Percentiles rank a stretch among this genome's conserved stretches.
Evolutionary conservation across 2,888 invertebrate genomes (phyloP).

Genomic region (Buathra laborator): DNA sequence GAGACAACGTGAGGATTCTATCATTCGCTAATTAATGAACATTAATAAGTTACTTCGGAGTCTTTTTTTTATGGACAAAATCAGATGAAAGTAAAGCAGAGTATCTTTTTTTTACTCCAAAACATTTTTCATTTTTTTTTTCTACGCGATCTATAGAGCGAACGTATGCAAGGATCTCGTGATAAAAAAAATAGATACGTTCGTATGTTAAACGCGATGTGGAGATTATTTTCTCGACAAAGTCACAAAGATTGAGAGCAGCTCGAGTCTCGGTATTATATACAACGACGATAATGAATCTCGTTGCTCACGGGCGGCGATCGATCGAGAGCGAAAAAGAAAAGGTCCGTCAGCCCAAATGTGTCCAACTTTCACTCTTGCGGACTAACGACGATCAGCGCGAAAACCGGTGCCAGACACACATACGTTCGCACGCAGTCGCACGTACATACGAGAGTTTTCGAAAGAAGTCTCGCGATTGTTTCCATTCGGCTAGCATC

Average conservation of each 20-base stretch:
- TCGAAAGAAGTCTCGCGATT: conserved; percentile 19
- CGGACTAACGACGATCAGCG: conserved; percentile 56
- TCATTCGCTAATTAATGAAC: background rate
- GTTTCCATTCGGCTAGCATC: conserved; percentile 7
- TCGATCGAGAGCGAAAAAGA: conserved; percentile 36
- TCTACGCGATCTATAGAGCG: background rate
- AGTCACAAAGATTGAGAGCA: background rate
- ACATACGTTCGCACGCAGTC: background rate
- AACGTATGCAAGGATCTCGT: background rate
- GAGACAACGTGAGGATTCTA: background rate
- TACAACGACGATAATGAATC: conserved; percentile 3
- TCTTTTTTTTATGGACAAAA: background rate
- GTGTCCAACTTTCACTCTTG: conserved; percentile 72
- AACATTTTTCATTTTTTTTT: background rate
- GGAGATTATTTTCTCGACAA: background rate
- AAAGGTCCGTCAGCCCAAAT: conserved; percentile 70
- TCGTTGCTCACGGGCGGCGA: background rate
- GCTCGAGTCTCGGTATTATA: background rate
- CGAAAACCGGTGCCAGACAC: conserved; percentile 58
- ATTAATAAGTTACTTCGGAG: background rate
- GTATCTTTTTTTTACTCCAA: background rate
- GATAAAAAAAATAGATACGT: background rate
- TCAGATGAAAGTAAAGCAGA: background rate
- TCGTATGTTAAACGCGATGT: background rate
- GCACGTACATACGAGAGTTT: background rate